Percentiles rank a stretch among this genome's conserved stretches.
Evolutionary conservation across 2,113 vertebrate species (phyloP).

Genomic region (Bettongia penicillata): DNA sequence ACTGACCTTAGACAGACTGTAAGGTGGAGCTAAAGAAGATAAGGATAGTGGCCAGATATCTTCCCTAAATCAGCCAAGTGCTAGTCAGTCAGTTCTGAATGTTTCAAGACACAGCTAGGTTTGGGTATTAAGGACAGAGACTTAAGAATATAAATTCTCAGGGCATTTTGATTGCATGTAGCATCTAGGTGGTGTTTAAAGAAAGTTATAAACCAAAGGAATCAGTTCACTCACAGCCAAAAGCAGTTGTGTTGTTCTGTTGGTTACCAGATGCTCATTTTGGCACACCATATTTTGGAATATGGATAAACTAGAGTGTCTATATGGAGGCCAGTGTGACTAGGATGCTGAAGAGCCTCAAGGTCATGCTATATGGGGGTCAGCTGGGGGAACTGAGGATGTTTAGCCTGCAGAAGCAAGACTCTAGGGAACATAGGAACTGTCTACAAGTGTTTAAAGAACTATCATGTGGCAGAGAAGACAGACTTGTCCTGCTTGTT

Average conservation of each 20-base stretch:
- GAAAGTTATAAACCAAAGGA: conserved; percentile 34
- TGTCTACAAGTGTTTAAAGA: no score
- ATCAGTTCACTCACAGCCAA: conserved; percentile 40
- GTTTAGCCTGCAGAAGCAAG: no score
- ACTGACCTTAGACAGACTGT: conserved; percentile 4
- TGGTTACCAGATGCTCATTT: background rate
- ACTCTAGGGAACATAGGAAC: no score
- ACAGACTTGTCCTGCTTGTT: no score
- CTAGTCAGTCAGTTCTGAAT: conserved; percentile 53
- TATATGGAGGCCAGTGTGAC: no score
- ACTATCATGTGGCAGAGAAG: no score
- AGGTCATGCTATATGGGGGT: no score
- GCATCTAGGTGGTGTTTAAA: conserved; percentile 64
- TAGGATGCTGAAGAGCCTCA: no score
- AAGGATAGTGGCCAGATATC: conserved; percentile 22
- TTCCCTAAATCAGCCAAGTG: conserved; percentile 54
- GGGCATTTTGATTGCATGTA: conserved; percentile 54
- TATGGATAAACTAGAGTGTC: no score
- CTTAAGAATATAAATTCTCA: conserved; percentile 15
- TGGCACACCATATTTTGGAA: no score
- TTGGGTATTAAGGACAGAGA: background rate
- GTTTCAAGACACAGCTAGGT: conserved; percentile 14
- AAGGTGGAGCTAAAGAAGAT: conserved; percentile 43
- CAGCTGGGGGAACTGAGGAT: no score
- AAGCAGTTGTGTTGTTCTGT: background rate